Evolutionary conservation across 2,113 vertebrate species (phyloP), one percentile per base, ranked within the genome.

Genomic region (Struthidea cinerea): DNA sequence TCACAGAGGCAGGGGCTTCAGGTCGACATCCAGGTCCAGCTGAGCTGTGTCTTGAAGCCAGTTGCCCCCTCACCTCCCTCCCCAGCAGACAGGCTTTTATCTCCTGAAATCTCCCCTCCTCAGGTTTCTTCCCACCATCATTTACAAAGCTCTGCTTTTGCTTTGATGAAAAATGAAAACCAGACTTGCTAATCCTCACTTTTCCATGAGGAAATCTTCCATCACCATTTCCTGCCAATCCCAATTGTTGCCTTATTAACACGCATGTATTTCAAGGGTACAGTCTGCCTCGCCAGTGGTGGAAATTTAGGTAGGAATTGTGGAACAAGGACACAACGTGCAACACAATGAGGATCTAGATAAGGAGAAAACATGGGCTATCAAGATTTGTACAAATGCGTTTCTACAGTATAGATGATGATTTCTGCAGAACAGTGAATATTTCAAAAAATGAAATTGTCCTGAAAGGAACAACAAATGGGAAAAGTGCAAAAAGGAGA

Each of bases 151-250:
- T 44, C 24, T 65, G 30, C 7, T 78, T 84, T 56, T 46, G 27
- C 83, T 92, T 63, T 71, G 82, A 93, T 75, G 69, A 56, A 37
- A 42, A 93, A 96, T 71, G 67, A 88, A 89, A 95, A 80, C 56
- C 79, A 92, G 79, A 92, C 4, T 0, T 81, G 37, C 22, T 32
- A 92, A 42, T 75, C 57, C n/a, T 23, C 44, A 24, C 19, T 32
- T 87, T 73, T 77, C 49, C 39, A 41, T 5, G 10, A 75, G 71
- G 57, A 90, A 92, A 74, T 39, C 55, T 76, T 76, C 28, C 41
- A 44, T 35, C 4, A 4, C 27, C 19, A 1, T 86, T 77, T 84
- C 77, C 76, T 93, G 69, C 30, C 64, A 79, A 49, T 17, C 19
- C 10, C 39, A 60, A 3, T 10, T 52, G 28, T 13, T 93, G 65